A percentile compares a stretch with the other conserved stretches of the same genome.
Evolutionary conservation across 2,113 vertebrate genomes (phyloP).

Genomic region (Equus przewalskii): DNA sequence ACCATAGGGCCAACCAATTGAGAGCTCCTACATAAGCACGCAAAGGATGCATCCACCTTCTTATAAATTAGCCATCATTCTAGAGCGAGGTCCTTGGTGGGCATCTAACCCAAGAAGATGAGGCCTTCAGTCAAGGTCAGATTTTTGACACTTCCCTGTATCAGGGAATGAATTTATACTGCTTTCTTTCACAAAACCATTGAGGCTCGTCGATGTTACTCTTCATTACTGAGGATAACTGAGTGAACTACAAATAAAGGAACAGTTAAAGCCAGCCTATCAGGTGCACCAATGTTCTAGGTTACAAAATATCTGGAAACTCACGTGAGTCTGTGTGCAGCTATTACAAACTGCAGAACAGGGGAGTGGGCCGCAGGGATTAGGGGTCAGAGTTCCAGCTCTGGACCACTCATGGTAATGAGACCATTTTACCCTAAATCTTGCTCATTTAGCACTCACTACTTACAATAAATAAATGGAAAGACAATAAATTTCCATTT

Average conservation of each 20-base stretch:
- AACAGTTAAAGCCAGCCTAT: not conserved
- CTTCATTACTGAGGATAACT: not conserved
- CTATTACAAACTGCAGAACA: not conserved
- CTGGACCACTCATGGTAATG: not conserved
- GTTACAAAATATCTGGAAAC: not conserved
- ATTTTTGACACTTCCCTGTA: slow-evolving; percentile 12
- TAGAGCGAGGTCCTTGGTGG: not conserved
- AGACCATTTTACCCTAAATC: not conserved
- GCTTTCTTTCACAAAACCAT: not conserved
- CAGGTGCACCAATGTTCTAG: not conserved
- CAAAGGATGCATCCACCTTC: not conserved
- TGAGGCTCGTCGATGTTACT: not conserved
- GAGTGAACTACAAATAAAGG: not conserved
- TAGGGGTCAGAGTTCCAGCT: not conserved
- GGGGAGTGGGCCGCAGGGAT: not conserved
- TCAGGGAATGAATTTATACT: not conserved
- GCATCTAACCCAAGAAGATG: not conserved
- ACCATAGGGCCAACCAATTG: not conserved
- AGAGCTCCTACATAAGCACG: not conserved
- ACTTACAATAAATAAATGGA: not conserved
- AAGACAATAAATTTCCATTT: not conserved
- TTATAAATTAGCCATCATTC: not conserved
- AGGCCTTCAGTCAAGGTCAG: not conserved
- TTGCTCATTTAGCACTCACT: not conserved
- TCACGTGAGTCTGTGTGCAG: not conserved